Evolutionary conservation across 2,888 invertebrate species (phyloP).

Genomic region (Athrips mouffetella): DNA sequence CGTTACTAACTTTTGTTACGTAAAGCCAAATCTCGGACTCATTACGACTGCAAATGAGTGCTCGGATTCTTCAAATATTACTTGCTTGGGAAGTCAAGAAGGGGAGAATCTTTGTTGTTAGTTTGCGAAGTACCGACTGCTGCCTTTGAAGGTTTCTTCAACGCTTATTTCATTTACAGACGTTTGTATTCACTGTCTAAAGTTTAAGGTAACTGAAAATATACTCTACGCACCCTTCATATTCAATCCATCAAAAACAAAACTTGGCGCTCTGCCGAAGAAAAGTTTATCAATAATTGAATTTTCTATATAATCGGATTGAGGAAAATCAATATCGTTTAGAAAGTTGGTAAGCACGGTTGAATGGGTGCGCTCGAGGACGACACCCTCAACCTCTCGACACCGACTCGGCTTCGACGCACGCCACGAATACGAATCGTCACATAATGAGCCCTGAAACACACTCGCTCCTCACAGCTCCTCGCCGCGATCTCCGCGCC

Average conservation of each 20-base stretch:
- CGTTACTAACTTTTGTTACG: slow-evolving; percentile 15
- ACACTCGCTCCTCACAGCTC: slow-evolving; percentile 65
- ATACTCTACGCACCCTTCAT: not conserved
- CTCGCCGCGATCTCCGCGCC: slow-evolving; percentile 40
- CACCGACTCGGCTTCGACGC: slow-evolving; percentile 37
- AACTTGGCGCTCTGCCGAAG: not conserved
- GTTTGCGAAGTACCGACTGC: not conserved
- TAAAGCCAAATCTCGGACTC: slow-evolving; percentile 7
- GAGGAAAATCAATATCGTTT: slow-evolving; percentile 46
- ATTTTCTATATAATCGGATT: slow-evolving; percentile 22
- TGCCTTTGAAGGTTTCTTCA: too few relatives aligned
- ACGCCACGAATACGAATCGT: slow-evolving; percentile 68
- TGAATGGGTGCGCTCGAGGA: slow-evolving; percentile 40
- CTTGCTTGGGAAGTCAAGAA: not conserved
- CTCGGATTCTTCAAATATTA: slow-evolving; percentile 1
- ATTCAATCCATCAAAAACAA: not conserved
- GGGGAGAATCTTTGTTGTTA: not conserved
- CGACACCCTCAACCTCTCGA: slow-evolving; percentile 44
- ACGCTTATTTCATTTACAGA: too few relatives aligned
- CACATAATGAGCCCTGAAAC: slow-evolving; percentile 70
- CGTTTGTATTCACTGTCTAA: too few relatives aligned
- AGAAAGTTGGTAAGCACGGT: slow-evolving; percentile 43
- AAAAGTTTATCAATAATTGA: slow-evolving; percentile 21
- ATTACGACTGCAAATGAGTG: slow-evolving; percentile 8
- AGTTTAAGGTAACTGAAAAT: too few relatives aligned